A percentile compares a stretch with the other conserved stretches of the same genome.
Evolutionary conservation across 1,140 invertebrate genomes (phyloP).

Genomic region (Psix sp.): DNA sequence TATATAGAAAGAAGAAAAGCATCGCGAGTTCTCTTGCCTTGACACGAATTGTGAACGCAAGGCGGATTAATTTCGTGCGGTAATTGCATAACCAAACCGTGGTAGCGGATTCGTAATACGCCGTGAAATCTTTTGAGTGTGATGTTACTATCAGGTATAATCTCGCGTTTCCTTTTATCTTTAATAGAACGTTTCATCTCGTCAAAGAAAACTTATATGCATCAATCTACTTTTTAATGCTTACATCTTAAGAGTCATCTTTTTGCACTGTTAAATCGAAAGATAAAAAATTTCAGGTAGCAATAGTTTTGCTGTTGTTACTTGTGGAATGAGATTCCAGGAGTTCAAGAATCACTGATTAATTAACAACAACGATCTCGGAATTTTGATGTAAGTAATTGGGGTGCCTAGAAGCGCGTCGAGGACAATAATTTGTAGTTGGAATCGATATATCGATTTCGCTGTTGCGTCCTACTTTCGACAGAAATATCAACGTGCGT

Average conservation of each 20-base stretch:
- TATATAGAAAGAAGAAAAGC: constrained; percentile 46
- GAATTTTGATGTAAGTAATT: constrained; percentile 14
- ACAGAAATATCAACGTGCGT: constrained; percentile 46
- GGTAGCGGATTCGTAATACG: constrained; percentile 63
- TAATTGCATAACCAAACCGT: constrained; percentile 71
- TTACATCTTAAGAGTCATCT: too few relatives aligned
- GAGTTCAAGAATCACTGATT: too few relatives aligned
- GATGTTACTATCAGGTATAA: constrained; percentile 42
- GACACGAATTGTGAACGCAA: constrained; percentile 70
- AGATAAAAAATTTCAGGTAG: too few relatives aligned
- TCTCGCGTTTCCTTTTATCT: constrained; percentile 15
- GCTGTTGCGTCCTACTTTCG: constrained; percentile 41
- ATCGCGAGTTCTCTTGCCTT: constrained; percentile 65
- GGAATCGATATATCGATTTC: constrained; percentile 52
- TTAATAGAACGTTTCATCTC: not conserved
- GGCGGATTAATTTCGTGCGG: constrained; percentile 73
- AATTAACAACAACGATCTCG: not conserved
- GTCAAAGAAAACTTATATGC: not conserved
- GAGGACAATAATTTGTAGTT: constrained; percentile 51
- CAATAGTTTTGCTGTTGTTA: too few relatives aligned
- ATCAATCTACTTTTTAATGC: not conserved
- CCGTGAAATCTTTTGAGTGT: constrained; percentile 47
- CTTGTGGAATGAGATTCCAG: too few relatives aligned
- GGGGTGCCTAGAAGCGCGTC: constrained; percentile 17
- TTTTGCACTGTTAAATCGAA: too few relatives aligned